Percentiles rank a stretch among this genome's conserved stretches.
These are phyloP conservation scores for Podarcis raffonei DNA, from an alignment of 2,113 vertebrate species.

Conservation along the genomic window DNA sequence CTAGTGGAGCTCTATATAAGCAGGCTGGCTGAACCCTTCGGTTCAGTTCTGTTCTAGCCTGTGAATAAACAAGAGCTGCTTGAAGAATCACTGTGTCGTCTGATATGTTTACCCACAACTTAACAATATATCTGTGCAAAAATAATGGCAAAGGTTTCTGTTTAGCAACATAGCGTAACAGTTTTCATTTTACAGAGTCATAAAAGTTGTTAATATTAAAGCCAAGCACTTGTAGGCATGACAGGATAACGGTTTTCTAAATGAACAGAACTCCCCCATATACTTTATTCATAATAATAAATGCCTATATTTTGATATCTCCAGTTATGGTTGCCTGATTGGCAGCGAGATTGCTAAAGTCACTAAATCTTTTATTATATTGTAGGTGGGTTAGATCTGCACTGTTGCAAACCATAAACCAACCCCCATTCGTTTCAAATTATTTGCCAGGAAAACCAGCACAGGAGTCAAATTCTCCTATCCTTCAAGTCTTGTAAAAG, in stretches of 20 bases:
- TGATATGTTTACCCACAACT: no score
- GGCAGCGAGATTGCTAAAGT: background rate
- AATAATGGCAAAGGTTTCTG: background rate
- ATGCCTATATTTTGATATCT: background rate
- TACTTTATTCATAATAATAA: background rate
- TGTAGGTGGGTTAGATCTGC: constrained; percentile 12
- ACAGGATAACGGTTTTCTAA: background rate
- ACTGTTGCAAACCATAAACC: constrained; percentile 46
- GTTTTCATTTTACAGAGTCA: background rate
- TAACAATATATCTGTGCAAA: background rate
- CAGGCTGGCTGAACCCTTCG: no score
- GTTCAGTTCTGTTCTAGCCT: no score
- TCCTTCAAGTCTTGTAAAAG: constrained; percentile 4
- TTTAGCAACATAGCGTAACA: background rate
- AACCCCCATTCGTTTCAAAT: constrained; percentile 42
- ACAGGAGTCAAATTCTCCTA: background rate
- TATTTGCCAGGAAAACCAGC: constrained; percentile 40
- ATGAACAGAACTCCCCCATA: background rate
- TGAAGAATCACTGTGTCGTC: no score
- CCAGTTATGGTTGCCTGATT: constrained; percentile 11
- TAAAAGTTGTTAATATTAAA: background rate
- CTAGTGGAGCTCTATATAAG: no score
- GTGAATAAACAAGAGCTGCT: no score
- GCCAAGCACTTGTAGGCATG: background rate
- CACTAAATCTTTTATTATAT: constrained; percentile 23